Evolutionary conservation across 2,113 vertebrate genomes (phyloP), one percentile per base, ranked within the genome.

Genomic region (Trichechus manatus): DNA sequence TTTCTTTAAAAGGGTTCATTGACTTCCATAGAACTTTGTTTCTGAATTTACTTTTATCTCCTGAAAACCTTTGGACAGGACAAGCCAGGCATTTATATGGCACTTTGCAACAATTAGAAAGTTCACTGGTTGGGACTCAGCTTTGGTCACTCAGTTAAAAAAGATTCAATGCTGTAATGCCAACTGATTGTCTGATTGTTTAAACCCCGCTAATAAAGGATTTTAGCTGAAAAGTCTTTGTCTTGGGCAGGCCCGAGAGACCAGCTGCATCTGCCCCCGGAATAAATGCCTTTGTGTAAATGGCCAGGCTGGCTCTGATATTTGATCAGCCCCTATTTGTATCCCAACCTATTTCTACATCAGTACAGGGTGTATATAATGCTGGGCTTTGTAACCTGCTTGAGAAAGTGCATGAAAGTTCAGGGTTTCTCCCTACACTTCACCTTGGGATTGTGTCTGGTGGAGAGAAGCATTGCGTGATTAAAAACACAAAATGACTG

Each of bases 201-300:
- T 87, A 85, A 94, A 92, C 92, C 84, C 94, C 44, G 20, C 80
- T 93, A 94, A 82, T 84, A 63, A 87, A 93, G 91, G 42, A 42
- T 92, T 97, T 92, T 68, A 61, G 97, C 84, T 96, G 97, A 97
- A 95, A 91, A 95, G 95, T 66, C 95, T 98, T 98, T 98, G 97
- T 98, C n/a, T 93, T 64, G 88, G n/a, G 92, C 39, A 89, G 59
- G 91, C 93, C 70, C 81, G 42, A 66, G 77, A 85, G 89, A 77
- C 25, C 97, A 98, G 97, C 98, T 98, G 97, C 96, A 96, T 91
- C 27, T 36, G 94, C 15, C 83, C 44, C 53, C 39, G 70, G 89
- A 95, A 95, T 97, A 96, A 97, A 94, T 88, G 96, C 92, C 90
- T 95, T 94, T 97, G 96, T 97, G 92, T 88, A 80, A 92, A 42